Evolutionary conservation across 2,797 vertebrate species (phyloP), one percentile per base, ranked within the genome.

Genomic region (Champsocephalus gunnari): DNA sequence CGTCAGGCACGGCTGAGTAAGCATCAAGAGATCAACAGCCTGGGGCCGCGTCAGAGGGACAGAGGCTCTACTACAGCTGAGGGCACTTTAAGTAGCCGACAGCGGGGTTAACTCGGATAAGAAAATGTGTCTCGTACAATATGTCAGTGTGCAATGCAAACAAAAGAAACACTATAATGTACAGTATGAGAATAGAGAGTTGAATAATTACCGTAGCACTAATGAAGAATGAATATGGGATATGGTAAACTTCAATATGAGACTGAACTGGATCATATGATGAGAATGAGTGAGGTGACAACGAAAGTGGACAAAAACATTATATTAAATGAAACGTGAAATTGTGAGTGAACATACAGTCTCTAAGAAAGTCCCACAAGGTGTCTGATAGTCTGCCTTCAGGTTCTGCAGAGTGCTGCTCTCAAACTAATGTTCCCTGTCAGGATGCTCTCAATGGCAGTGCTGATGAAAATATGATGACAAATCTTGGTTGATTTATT

Each of bases 21-120:
- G 90, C 87, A 86, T 71, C 8, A 34, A 62, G 78, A 81, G 73
- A 75, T 83, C 90, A 90, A 90, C 83, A 89, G 75, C 88, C 74
- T 14, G 1, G 11, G 83, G 85, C 58, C 56, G n/a, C 73, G 79
- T 80, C 77, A 69, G 32, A 64, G 24, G 82, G 75, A 64, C 76
- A 68, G 58, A 58, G 67, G 75, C 60, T 66, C 64, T 28, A 66
- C 51, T 64, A 66, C 43, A 79, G 69, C 73, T 58, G 66, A 75
- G 50, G 66, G 76, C 54, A 55, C 61, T 82, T 73, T 50, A 64
- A 79, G 80, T 59, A 47, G 71, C 67, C 77, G 74, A 79, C 79
- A 81, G 68, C 24, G 41, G 77, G 80, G 85, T 81, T 84, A 89
- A 89, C 74, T 34, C 44, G 73, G 68, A 82, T 82, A 78, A 77